Percentiles rank a stretch among this genome's conserved stretches.
Evolutionary conservation across 92 coral and sea anemone genomes (phyloP).

Genomic region (Heliopora coerulea): DNA sequence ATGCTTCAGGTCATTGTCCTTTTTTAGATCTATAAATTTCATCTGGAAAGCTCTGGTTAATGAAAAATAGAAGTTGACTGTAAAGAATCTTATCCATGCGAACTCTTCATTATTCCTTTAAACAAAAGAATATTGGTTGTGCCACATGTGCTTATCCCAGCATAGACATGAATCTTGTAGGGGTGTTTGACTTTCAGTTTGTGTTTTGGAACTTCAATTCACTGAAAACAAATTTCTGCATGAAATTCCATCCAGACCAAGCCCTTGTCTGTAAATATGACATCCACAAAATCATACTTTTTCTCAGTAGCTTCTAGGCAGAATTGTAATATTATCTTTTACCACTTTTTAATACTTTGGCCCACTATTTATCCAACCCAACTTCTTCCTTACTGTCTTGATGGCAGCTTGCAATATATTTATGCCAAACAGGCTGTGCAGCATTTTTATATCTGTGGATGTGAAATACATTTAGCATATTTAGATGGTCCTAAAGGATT

Average conservation of each 20-base stretch:
- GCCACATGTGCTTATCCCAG: constrained; percentile 51
- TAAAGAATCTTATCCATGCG: constrained; percentile 12
- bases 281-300: constrained; percentile 48
- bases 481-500: too few relatives aligned
- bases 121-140: constrained; percentile 44
- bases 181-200: constrained; percentile 59
- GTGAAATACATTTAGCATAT: too few relatives aligned
- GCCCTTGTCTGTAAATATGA: constrained; percentile 60
- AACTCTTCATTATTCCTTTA: constrained; percentile 48
- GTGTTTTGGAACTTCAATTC: constrained; percentile 47
- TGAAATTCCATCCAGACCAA: constrained; percentile 50
- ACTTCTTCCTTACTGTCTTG: constrained; percentile 38
- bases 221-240: constrained; percentile 44
- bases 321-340: constrained; percentile 47
- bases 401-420: constrained; percentile 32
- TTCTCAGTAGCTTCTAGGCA: constrained; percentile 38
- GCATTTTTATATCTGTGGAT: constrained; percentile 8
- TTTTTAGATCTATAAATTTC: constrained; percentile 39
- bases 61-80: constrained; percentile 44
- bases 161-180: constrained; percentile 57
- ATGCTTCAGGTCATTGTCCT: constrained; percentile 42
- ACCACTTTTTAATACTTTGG: constrained; percentile 56
- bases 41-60: constrained; percentile 45
- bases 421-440: constrained; percentile 20
- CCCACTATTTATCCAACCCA: constrained; percentile 55